A percentile compares a stretch with the other conserved stretches of the same genome.
phyloP scores from a whole-genome alignment of 2,113 vertebrate genomes.

The Mastomys coucha region DNA sequence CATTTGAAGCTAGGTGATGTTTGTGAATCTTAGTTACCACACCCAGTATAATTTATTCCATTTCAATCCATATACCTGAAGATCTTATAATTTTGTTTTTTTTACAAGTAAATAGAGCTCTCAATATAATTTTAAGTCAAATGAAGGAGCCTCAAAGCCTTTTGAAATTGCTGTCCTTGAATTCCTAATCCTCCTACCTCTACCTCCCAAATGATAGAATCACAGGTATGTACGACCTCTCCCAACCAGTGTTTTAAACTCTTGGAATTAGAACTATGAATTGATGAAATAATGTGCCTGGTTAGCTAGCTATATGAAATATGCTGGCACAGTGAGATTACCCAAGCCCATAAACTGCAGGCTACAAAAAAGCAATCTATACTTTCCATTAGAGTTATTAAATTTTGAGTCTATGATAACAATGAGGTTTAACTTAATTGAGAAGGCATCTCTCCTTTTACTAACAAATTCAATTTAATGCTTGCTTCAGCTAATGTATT shows the following conservation, averaged over 20 bases:
- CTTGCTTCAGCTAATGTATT: not conserved
- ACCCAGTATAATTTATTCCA: not conserved
- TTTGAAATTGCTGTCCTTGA: not conserved
- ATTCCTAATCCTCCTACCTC: not conserved
- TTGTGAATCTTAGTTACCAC: not conserved
- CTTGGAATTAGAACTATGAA: not conserved
- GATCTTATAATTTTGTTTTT: not conserved
- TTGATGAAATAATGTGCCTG: conserved; percentile 1
- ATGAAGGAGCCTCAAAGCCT: not conserved
- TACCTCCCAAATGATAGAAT: not conserved
- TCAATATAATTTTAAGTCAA: not conserved
- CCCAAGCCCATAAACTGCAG: not conserved
- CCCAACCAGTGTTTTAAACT: not conserved
- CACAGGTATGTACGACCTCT: not conserved
- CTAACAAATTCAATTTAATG: conserved; percentile 25
- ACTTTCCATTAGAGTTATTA: not conserved
- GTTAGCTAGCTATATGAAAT: conserved; percentile 9
- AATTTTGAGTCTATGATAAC: not conserved
- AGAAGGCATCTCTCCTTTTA: conserved; percentile 36
- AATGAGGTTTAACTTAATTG: not conserved
- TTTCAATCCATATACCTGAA: not conserved
- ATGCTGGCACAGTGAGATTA: not conserved
- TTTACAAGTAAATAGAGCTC: not conserved
- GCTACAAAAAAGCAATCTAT: not conserved
- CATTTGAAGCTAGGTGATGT: not conserved